A percentile compares a stretch with the other conserved stretches of the same genome.
phyloP scores from a whole-genome alignment of 2,888 invertebrate genomes.

The Plutella xylostella region DNA sequence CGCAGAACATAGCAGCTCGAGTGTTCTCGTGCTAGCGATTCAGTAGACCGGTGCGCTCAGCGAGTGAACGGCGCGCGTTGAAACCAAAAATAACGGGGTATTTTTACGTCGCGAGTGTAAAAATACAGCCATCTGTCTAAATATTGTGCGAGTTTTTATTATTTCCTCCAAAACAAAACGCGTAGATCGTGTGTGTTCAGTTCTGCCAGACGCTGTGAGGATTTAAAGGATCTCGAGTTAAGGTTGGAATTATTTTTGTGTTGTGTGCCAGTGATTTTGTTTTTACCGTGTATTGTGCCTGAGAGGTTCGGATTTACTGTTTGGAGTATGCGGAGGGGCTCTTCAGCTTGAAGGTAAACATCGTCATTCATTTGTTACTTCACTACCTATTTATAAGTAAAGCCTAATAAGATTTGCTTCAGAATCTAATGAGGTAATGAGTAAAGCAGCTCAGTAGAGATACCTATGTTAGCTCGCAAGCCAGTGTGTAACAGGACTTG shows the following conservation, averaged over 20 bases:
- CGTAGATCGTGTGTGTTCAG: constrained; percentile 40
- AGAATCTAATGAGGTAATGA: background rate
- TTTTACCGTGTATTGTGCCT: constrained; percentile 45
- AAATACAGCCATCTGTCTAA: constrained; percentile 65
- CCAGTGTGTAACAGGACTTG: constrained; percentile 60
- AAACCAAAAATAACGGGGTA: constrained; percentile 16
- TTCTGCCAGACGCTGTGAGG: constrained; percentile 21
- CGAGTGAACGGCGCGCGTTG: constrained; percentile 23
- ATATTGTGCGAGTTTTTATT: constrained; percentile 58
- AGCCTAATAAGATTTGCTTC: constrained; percentile 21
- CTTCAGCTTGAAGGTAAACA: constrained; percentile 25
- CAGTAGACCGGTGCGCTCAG: no score
- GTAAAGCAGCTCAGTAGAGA: background rate
- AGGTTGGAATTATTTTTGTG: constrained; percentile 40
- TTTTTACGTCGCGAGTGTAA: constrained; percentile 45
- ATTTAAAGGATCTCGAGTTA: constrained; percentile 26
- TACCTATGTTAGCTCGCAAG: constrained; percentile 27
- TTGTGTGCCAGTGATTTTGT: constrained; percentile 56
- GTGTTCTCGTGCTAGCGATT: no score
- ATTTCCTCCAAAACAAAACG: constrained; percentile 35
- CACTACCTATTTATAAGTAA: no score
- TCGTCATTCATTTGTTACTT: no score
- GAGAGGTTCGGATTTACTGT: constrained; percentile 50
- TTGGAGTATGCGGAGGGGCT: constrained; percentile 50
- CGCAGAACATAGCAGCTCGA: no score